phyloP scores from a whole-genome alignment of 2,113 vertebrate species.

The Lepisosteus oculatus region DNA sequence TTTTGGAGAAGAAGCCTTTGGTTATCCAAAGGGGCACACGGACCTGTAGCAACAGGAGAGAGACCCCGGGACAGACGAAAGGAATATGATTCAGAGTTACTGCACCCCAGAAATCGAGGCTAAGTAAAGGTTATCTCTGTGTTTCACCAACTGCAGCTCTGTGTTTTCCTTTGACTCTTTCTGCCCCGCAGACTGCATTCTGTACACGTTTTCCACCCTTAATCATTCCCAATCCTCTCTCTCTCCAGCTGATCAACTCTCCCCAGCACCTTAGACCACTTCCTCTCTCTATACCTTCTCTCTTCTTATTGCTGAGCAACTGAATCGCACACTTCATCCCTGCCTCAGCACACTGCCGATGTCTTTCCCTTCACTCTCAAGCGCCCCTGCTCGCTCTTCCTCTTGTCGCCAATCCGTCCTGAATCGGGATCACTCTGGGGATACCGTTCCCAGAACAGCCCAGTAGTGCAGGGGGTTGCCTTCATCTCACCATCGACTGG shows the following conservation, averaged over 20 bases:
- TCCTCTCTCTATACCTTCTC: constrained; percentile 26
- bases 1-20: too few species aligned
- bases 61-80: too few species aligned
- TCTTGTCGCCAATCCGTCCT: constrained; percentile 18
- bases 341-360: neutral
- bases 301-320: constrained; percentile 20
- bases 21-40: too few species aligned
- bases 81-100: too few species aligned
- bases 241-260: constrained; percentile 19
- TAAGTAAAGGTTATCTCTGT: too few species aligned
- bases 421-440: constrained; percentile 14
- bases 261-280: constrained; percentile 10
- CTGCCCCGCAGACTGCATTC: too few species aligned
- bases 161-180: too few species aligned
- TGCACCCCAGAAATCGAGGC: too few species aligned
- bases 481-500: too few species aligned
- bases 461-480: neutral
- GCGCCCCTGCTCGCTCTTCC: neutral
- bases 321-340: constrained; percentile 13
- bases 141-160: too few species aligned
- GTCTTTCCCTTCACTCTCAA: neutral
- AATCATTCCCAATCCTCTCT: constrained; percentile 16
- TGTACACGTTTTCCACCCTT: neutral
- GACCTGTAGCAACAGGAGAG: too few species aligned
- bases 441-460: constrained; percentile 26